phyloP scores from a whole-genome alignment of 2,113 vertebrate species.

The Murina feae region DNA sequence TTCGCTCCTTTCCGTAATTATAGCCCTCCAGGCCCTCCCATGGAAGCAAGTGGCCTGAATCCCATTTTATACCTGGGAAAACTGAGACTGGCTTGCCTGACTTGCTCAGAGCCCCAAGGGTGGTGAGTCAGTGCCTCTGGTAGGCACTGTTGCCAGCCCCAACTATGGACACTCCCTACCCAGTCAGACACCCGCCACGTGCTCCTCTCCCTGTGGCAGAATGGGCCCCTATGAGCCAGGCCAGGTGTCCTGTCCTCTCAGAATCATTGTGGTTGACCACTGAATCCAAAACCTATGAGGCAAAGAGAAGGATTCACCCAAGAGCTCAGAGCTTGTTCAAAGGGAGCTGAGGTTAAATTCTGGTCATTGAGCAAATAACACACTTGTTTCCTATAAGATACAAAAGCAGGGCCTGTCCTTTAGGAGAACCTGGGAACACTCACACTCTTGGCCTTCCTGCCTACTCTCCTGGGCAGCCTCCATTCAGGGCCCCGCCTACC shows the following conservation, averaged over 20 bases:
- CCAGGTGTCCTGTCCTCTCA: neutral
- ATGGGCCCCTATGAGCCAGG: neutral
- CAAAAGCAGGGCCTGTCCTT: neutral
- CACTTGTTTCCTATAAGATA: neutral
- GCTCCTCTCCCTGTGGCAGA: neutral
- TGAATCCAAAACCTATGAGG: neutral
- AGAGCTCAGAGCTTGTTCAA: neutral
- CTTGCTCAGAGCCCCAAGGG: neutral
- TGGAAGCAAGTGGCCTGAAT: neutral
- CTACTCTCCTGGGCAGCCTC: neutral
- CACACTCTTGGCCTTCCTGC: neutral
- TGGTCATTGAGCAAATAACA: neutral
- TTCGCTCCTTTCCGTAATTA: conserved; percentile 37
- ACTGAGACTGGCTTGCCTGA: conserved; percentile 25
- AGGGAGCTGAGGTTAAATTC: neutral
- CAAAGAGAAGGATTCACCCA: neutral
- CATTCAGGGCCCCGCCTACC: neutral
- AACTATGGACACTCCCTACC: neutral
- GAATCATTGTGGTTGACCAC: neutral
- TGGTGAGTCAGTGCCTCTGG: conserved; percentile 38
- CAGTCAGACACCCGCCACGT: neutral
- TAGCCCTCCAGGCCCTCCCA: conserved; percentile 35
- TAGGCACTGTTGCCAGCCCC: neutral
- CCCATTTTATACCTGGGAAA: conserved; percentile 69
- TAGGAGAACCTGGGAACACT: neutral